These are phyloP conservation scores for Drosophila seguyi DNA, from an alignment of 1,140 invertebrate genomes.

Conservation along the genomic window DNA sequence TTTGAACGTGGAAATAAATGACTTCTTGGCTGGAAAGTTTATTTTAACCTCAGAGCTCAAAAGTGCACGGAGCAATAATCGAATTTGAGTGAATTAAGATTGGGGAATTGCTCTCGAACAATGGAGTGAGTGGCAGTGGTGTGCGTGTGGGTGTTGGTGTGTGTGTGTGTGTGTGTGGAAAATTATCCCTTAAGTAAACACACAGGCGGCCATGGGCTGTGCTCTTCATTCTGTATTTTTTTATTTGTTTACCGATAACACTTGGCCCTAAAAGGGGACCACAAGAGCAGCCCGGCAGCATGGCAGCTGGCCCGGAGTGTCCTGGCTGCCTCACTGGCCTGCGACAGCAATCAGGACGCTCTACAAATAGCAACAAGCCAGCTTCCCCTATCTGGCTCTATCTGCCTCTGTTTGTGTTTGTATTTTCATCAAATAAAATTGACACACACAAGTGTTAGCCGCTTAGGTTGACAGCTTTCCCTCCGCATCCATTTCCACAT, in stretches of 20 bases:
- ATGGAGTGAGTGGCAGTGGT: conserved; percentile 55
- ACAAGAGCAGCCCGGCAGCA: conserved; percentile 6
- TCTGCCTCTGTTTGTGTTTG: conserved; percentile 67
- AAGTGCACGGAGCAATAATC: conserved; percentile 79
- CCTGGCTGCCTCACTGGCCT: conserved; percentile 44
- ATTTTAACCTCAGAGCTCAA: conserved; percentile 74
- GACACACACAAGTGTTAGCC: conserved; percentile 83
- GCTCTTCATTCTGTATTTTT: conserved; percentile 60
- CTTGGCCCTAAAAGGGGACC: conserved; percentile 80
- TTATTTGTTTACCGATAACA: conserved; percentile 84
- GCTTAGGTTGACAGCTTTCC: conserved; percentile 74
- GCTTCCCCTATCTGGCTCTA: conserved; percentile 14
- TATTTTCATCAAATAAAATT: conserved; percentile 84
- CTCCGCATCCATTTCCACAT: conserved; percentile 28
- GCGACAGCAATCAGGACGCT: conserved; percentile 77
- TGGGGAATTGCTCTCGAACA: conserved; percentile 80
- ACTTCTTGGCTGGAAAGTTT: conserved; percentile 79
- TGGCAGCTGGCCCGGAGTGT: conserved; percentile 38
- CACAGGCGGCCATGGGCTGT: conserved; percentile 11
- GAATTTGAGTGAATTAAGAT: conserved; percentile 85
- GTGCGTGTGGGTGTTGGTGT: conserved; percentile 33
- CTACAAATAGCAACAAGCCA: conserved; percentile 82
- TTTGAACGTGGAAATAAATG: conserved; percentile 81
- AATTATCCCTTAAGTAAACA: conserved; percentile 81
- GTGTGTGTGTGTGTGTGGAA: conserved; percentile 49